Base-by-base conservation (phyloP, 2,113 vertebrate species). In the Macroglossus sobrinus region DNA sequence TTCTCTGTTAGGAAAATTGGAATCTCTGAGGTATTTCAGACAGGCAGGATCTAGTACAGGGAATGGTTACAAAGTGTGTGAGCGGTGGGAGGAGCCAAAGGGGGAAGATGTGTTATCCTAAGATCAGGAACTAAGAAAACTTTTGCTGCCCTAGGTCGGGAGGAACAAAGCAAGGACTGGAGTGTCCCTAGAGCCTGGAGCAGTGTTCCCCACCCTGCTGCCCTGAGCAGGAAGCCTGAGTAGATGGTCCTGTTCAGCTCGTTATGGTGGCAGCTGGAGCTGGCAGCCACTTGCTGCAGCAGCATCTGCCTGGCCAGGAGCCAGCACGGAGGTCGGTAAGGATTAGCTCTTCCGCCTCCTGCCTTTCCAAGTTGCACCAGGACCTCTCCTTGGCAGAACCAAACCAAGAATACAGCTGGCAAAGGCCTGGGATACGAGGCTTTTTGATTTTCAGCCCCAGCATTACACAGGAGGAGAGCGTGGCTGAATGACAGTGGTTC, bases 401-500 rank as follows among this genome's bases (percentile, higher is more conserved):
- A 8, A 11, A 22, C 15, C 7, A 38, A 78, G 71, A 89, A 38
- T 66, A 61, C 43, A 55, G 47, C 76, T n/a, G 64, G 26, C 26
- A 3, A 74, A 43, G 40, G 26, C 14, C 57, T 28, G 13, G 84
- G 45, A 40, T 40, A 24, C 11, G 12, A 10, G 55, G 66, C 45
- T 88, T 59, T 64, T 7, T 1, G 30, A 7, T 66, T 45, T 40
- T 26, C 53, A 45, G 26, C 68, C n/a, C 55, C 5, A 7, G 47
- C 2, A 14, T 1, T 30, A 2, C 30, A 57, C 15, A 50, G 47
- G 76, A 69, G 71, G 24, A 40, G 28, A 63, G 40, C 13, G 1
- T 19, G 53, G 26, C 18, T 0, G 7, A 63, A 3, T 33, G 24
- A 18, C 43, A 0, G 43, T 1, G 14, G n/a, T 59, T 35, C 57